A percentile compares a stretch with the other conserved stretches of the same genome.
Evolutionary conservation across 1,140 invertebrate genomes (phyloP).

Genomic region (Megalopta genalis): DNA sequence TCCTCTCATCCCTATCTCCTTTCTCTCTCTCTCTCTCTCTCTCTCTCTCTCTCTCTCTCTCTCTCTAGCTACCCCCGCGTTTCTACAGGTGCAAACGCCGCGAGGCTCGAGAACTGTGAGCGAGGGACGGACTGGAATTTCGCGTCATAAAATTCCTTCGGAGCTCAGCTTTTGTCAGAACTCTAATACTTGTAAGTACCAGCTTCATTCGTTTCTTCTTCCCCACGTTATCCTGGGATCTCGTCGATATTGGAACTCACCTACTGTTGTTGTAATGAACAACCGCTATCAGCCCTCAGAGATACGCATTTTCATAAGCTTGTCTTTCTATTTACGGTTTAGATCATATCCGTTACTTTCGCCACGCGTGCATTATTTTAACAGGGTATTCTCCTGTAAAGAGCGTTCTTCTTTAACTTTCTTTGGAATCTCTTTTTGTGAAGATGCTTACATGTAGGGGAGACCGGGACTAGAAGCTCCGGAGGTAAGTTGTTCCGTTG

Average conservation of each 20-base stretch:
- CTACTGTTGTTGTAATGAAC: not conserved
- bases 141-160: slow-evolving; percentile 31
- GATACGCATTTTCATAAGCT: not conserved
- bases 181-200: slow-evolving; percentile 10
- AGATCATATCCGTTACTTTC: not conserved
- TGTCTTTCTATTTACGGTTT: not conserved
- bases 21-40: too few relatives aligned
- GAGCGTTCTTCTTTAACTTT: too few relatives aligned
- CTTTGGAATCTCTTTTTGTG: too few relatives aligned
- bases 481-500: too few relatives aligned
- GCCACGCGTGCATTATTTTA: not conserved
- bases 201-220: not conserved
- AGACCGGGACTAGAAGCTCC: too few relatives aligned
- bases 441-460: too few relatives aligned
- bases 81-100: slow-evolving; percentile 28
- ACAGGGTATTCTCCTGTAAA: too few relatives aligned
- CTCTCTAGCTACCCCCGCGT: not conserved
- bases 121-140: slow-evolving; percentile 15
- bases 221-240: not conserved
- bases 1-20: too few relatives aligned
- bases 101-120: not conserved
- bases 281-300: not conserved
- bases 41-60: too few relatives aligned
- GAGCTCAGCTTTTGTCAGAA: slow-evolving; percentile 1
- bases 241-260: not conserved